These are phyloP conservation scores for Reticulitermes speratus DNA, from an alignment of 1,140 invertebrate genomes.

Conservation along the genomic window DNA sequence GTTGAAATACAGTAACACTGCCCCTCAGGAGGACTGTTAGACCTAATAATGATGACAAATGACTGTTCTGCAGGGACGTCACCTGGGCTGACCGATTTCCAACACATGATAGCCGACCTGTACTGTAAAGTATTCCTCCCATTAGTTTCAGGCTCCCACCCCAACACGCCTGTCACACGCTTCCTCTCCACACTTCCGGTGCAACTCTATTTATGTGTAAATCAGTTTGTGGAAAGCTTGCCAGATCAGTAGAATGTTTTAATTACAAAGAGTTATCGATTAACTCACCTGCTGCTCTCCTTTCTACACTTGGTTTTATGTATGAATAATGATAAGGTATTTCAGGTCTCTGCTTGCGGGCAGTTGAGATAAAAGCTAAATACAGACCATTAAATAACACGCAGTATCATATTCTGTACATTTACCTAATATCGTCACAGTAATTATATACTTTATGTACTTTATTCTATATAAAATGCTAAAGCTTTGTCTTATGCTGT, in stretches of 20 bases:
- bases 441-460: too few species aligned
- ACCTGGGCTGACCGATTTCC: not conserved
- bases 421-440: too few species aligned
- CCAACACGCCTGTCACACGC: not conserved
- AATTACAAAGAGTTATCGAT: not conserved
- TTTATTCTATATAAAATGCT: too few species aligned
- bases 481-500: too few species aligned
- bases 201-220: conserved; percentile 19
- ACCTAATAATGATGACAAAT: conserved; percentile 7
- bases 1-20: not conserved
- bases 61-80: not conserved
- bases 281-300: not conserved
- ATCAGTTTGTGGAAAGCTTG: not conserved
- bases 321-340: not conserved
- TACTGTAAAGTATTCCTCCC: not conserved
- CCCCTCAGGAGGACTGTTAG: not conserved
- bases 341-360: too few species aligned
- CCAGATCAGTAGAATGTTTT: not conserved
- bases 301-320: not conserved
- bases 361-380: too few species aligned
- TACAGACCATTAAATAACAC: too few species aligned
- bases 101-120: not conserved
- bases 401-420: too few species aligned
- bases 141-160: not conserved
- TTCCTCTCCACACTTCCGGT: not conserved